Evolutionary conservation across 2,797 vertebrate species (phyloP).

Genomic region (Propithecus deckenii): DNA sequence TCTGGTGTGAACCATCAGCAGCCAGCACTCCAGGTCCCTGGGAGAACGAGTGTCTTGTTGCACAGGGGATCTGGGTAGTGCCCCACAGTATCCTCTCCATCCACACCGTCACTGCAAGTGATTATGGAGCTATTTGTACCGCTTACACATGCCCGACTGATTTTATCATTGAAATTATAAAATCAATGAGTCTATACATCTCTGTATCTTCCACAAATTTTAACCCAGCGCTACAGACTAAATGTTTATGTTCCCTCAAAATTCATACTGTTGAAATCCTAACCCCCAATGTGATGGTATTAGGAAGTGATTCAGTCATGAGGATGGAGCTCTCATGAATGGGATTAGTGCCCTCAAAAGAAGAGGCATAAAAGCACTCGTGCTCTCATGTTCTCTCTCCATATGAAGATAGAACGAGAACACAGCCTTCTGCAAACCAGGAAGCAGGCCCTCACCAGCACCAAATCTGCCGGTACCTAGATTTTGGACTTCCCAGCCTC

Average conservation of each 20-base stretch:
- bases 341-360: not conserved
- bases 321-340: not conserved
- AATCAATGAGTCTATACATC: not conserved
- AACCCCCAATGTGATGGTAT: not conserved
- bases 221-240: not conserved
- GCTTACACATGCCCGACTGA: not conserved
- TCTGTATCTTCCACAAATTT: not conserved
- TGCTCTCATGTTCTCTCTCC: not conserved
- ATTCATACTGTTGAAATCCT: no score
- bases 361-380: not conserved
- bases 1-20: not conserved
- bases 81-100: not conserved
- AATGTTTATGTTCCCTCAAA: not conserved
- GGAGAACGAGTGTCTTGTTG: not conserved
- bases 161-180: not conserved
- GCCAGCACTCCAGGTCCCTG: no score
- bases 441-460: not conserved
- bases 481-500: not conserved
- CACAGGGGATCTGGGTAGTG: rapidly evolving
- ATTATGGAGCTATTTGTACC: not conserved
- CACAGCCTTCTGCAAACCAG: not conserved
- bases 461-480: not conserved
- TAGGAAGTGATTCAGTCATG: not conserved
- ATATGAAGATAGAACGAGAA: not conserved
- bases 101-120: not conserved